Conservation (phyloP, 2,888 invertebrate genomes). For the Penaeus monodon region DNA sequence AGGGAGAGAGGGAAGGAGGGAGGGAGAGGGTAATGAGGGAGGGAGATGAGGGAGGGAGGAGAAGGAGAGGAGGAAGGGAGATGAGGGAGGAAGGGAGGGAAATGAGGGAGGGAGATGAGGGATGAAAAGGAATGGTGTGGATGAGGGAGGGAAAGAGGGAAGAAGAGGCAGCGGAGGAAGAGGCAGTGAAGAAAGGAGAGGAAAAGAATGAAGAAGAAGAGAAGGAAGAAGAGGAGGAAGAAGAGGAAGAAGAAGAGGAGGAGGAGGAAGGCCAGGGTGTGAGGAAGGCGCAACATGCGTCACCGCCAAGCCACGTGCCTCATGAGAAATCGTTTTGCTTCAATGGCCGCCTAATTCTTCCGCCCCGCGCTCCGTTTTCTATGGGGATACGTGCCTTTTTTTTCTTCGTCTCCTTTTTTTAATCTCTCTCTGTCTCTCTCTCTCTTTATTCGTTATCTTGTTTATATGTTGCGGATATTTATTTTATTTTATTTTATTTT, state of each 20-base stretch:
- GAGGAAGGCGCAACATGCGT: slow-evolving; percentile 17
- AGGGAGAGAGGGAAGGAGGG: neutral
- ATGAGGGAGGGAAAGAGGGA: neutral
- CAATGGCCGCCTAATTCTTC: slow-evolving; percentile 43
- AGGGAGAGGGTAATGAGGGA: neutral
- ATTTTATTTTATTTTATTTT: too few species aligned
- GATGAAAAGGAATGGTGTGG: neutral
- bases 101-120: neutral
- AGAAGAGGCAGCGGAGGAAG: neutral
- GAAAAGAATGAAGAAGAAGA: neutral
- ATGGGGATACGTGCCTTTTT: slow-evolving; percentile 16
- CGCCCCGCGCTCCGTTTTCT: slow-evolving; percentile 44
- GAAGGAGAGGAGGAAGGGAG: neutral
- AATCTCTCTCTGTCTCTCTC: neutral
- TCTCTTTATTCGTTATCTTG: neutral
- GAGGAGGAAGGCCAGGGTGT: neutral
- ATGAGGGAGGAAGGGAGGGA: neutral
- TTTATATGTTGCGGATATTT: neutral
- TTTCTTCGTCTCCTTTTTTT: too few species aligned
- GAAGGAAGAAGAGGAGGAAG: neutral
- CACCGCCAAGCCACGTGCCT: slow-evolving; percentile 44
- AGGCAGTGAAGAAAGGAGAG: neutral
- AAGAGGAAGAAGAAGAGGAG: neutral
- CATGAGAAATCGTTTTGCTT: slow-evolving; percentile 43
- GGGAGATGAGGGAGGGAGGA: neutral